These are phyloP conservation scores for Cinclus cinclus DNA, from an alignment of 2,113 vertebrate species.

Conservation along the genomic window DNA sequence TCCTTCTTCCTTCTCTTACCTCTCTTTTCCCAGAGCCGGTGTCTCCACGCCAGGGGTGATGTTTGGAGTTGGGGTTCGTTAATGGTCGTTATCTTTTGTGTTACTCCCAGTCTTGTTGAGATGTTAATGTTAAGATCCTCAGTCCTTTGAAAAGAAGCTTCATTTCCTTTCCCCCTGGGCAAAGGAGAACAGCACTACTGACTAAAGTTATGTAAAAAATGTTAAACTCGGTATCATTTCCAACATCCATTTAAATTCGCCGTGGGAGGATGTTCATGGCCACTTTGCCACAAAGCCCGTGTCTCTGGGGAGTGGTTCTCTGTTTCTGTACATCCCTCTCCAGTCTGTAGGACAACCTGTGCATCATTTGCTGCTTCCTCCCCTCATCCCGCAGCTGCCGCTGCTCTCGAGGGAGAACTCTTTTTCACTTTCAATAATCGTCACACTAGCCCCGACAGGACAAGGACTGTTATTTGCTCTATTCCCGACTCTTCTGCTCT, in stretches of 20 bases:
- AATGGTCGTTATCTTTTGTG: not conserved
- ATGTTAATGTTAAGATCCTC: not conserved
- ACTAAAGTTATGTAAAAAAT: not conserved
- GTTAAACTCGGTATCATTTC: not conserved
- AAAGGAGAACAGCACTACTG: not conserved
- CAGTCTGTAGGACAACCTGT: not conserved
- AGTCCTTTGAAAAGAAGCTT: not conserved
- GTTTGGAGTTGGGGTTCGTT: not conserved
- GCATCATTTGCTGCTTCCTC: not conserved
- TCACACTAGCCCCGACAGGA: not conserved
- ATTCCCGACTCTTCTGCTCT: not conserved
- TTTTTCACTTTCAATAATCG: not conserved
- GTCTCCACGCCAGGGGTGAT: not conserved
- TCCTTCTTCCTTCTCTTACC: not conserved
- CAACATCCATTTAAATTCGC: not conserved
- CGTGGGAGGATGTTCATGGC: not conserved
- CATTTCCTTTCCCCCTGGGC: not conserved
- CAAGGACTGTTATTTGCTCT: not conserved
- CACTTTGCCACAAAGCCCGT: not conserved
- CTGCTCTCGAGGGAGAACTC: not conserved
- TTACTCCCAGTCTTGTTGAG: not conserved
- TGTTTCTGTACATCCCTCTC: not conserved
- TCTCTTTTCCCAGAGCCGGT: not conserved
- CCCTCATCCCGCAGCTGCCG: not conserved
- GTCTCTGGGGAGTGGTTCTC: not conserved